Base-by-base conservation (phyloP, 2,888 invertebrate genomes). In the Gortyna flavago region DNA sequence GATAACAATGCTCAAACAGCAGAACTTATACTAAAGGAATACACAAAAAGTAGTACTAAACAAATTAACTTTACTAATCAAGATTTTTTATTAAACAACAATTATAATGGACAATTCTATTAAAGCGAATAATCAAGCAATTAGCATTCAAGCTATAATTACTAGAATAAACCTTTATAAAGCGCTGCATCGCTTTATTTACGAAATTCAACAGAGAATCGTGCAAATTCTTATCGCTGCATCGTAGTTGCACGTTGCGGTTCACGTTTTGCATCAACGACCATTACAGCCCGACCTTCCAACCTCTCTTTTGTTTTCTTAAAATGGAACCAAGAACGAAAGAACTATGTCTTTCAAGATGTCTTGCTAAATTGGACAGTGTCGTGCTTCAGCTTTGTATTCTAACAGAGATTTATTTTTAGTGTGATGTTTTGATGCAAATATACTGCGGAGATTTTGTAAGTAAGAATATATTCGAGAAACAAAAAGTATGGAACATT, bases 181-280 rank as follows among this genome's bases (percentile, higher is more conserved):
- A 89, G 85, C 84, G 86, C 85, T 87, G 74, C 84, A 87, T 81
- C 80, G 88, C 87, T 89, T 85, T 86, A 85, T 87, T 81, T 83
- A 83, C 84, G 69, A 84, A 80, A 81, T 71, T 72, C 81, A 79
- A 77, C 78, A 81, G 80, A 88, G 91, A 94, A 91, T 95, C 95
- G 95, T 95, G 95, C 93, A 90, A 92, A 92, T 91, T 90, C 91
- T 93, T 95, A 95, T 96, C 95, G 87, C 88, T 77, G 87, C 91
- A 95, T 95, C 95, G 88, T 89, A 89, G 90, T 78, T 86, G 92
- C 94, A 94, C 95, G 94, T 92, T 91, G 92, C 78, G 81, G 84
- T 92, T 92, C 90, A 90, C 91, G 92, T 92, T 93, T 93, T 90
- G 90, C 88, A 91, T 89, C 86, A 76, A 76, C 78, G 66, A 75